Evolutionary conservation across 30 jellyfish, hydroid and myxozoan species (phyloP), one percentile per base, ranked within the genome.

Genomic region (Rhopilema esculentum): DNA sequence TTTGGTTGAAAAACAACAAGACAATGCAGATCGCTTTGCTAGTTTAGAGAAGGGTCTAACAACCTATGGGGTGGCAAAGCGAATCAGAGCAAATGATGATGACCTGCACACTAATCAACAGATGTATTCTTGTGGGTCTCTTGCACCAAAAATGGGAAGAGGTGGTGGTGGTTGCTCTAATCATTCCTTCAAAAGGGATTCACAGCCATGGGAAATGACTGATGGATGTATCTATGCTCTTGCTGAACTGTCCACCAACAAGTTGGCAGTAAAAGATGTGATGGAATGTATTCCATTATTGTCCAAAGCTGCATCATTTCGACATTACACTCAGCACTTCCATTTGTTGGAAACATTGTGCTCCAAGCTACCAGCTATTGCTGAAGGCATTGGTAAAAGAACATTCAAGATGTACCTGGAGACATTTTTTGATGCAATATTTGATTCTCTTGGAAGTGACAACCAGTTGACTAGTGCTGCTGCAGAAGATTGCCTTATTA

Each of bases 151-250:
- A 74, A 96, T 96, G 99, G 87, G 92, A 27, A 82, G 97, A 20
- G 96, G 98, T 28, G 97, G 97, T 57, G 98, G 98, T 20, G 99
- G 99, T 27, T 96, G 99, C 84, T 85, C 97, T 29, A 96, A 91
- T 71, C 97, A 91, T 76, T 69, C 96, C 6, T 91, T 96, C 82
- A 83, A 88, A 71, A 89, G 99, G 63, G 95, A 91, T 71, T 87
- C 99, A 21, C 97, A 96, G 82, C 99, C 98, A 7, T 96, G 99
- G 99, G 99, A 96, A 72, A 73, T 80, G 80, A 92, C 98, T 1
- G 99, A 96, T 82, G 99, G 99, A 0, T 96, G 99, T 70, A 79
- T 96, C 26, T 84, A 88, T 69, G 89, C 93, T 26, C 64, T 96
- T 19, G 92, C 92, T 21, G 98, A 90, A 40, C 80, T 96, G 79